A percentile compares a stretch with the other conserved stretches of the same genome.
phyloP scores from a whole-genome alignment of 2,888 invertebrate genomes.

The Athalia circularis region DNA sequence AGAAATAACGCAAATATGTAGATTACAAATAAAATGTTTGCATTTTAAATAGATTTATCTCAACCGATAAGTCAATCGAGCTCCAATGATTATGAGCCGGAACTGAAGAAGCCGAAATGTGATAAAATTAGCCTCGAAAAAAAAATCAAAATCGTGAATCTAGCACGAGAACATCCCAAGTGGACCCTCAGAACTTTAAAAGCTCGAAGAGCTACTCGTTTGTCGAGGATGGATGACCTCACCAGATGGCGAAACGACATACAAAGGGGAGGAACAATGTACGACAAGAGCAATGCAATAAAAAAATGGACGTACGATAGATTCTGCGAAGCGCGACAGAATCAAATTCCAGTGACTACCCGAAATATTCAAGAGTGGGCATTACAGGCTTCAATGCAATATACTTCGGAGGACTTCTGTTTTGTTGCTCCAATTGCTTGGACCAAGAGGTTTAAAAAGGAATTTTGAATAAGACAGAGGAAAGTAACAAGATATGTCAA shows the following conservation, averaged over 20 bases:
- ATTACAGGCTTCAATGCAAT: too few relatives aligned
- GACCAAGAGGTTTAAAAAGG: too few relatives aligned
- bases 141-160: constrained; percentile 37
- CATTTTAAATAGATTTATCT: background rate
- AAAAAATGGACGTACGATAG: constrained; percentile 38
- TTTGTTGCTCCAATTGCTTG: too few relatives aligned
- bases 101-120: background rate
- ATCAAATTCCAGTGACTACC: too few relatives aligned
- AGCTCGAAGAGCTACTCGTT: background rate
- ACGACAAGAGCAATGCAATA: constrained; percentile 36
- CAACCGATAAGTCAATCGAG: background rate
- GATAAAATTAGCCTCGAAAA: constrained; percentile 5
- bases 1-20: background rate
- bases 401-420: too few relatives aligned
- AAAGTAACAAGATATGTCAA: too few relatives aligned
- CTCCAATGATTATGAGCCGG: background rate
- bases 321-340: constrained; percentile 48
- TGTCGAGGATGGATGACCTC: constrained; percentile 22
- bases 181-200: constrained; percentile 42
- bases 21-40: too few relatives aligned
- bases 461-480: too few relatives aligned
- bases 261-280: constrained; percentile 39
- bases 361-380: too few relatives aligned
- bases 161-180: constrained; percentile 38
- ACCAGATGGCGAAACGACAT: constrained; percentile 41